Conservation (phyloP, 2,888 invertebrate species). For the Cephus spinipes region DNA sequence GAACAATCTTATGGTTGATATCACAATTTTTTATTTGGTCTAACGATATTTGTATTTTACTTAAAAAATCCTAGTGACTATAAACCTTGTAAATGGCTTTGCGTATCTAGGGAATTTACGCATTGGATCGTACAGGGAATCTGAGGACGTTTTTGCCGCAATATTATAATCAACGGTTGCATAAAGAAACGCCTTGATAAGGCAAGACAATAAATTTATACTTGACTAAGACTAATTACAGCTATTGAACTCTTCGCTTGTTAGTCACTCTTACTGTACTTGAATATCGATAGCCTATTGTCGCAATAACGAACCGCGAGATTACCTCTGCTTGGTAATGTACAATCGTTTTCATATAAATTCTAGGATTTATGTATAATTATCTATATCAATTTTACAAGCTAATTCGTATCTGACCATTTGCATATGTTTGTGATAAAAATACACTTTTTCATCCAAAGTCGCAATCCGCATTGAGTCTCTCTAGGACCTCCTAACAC, state of each 20-base stretch:
- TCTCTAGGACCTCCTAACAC: not conserved
- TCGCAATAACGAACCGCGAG: not conserved
- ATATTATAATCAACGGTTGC: not conserved
- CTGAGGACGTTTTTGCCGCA: not conserved
- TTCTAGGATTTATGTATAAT: conserved; percentile 3
- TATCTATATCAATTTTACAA: not conserved
- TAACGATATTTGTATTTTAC: conserved; percentile 20
- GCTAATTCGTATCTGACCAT: not conserved
- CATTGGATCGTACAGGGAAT: not conserved
- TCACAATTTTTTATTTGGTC: not conserved
- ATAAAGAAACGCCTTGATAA: not conserved
- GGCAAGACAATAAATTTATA: conserved; percentile 40
- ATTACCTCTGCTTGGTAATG: not conserved
- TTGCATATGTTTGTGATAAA: not conserved
- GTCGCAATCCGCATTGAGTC: conserved; percentile 1
- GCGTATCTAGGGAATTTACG: not conserved
- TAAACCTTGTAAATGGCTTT: conserved; percentile 22
- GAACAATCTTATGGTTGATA: not conserved
- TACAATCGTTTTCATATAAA: conserved; percentile 3
- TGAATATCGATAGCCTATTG: not conserved
- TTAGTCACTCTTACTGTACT: not conserved
- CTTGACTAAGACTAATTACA: conserved; percentile 58
- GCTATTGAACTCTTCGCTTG: conserved; percentile 2
- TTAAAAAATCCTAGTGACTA: conserved; percentile 36
- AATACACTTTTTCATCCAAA: not conserved